Conservation (phyloP, 1,140 invertebrate species). For the Lepidostoma basale region DNA sequence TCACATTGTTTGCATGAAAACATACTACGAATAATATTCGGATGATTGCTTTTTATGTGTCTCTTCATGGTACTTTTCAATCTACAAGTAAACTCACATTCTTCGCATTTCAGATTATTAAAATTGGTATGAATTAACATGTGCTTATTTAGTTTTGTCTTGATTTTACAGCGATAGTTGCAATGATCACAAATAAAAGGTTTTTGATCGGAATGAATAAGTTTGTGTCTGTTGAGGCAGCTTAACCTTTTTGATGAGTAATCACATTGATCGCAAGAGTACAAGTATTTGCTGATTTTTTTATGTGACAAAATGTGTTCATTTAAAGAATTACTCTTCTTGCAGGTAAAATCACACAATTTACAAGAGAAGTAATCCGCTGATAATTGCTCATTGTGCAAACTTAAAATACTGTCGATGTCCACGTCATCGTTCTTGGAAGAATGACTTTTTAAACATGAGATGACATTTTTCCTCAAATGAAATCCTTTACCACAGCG, state of each 20-base stretch:
- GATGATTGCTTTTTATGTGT: not conserved
- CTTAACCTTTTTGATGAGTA: not conserved
- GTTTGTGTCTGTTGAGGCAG: constrained; percentile 12
- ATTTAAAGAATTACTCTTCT: not conserved
- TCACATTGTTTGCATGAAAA: constrained; percentile 5
- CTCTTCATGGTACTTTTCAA: constrained; percentile 5
- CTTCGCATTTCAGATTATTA: not conserved
- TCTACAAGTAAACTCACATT: constrained; percentile 7
- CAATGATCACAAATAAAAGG: constrained; percentile 6
- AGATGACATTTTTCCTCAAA: not conserved
- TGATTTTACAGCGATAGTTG: constrained; percentile 15
- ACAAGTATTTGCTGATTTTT: not conserved
- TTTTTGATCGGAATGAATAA: constrained; percentile 1
- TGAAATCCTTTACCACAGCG: constrained; percentile 18
- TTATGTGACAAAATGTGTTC: not conserved
- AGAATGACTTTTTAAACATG: constrained; percentile 14
- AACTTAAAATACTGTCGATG: not conserved
- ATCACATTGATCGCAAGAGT: constrained; percentile 19
- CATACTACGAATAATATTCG: not conserved
- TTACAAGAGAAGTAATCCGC: not conserved
- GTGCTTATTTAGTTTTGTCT: constrained; percentile 18
- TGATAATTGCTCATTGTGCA: not conserved
- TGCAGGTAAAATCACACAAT: not conserved
- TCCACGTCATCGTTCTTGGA: not conserved
- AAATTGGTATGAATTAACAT: not conserved